Conservation (phyloP, 2,113 vertebrate species). For the Centropus bengalensis region DNA sequence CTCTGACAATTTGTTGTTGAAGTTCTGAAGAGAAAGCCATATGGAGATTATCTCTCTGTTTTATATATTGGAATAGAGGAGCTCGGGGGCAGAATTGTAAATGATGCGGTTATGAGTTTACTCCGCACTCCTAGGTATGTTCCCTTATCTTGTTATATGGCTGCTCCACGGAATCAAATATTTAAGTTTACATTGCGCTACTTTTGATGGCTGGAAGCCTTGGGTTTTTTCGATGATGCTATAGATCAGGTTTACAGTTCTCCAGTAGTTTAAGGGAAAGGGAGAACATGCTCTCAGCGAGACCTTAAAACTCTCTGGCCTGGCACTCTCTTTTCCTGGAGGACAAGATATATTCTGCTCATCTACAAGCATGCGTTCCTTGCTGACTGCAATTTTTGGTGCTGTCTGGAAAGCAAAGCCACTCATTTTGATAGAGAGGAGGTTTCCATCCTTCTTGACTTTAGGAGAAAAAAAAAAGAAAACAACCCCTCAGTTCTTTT, state of each 20-base stretch:
- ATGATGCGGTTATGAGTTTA: slow-evolving; percentile 8
- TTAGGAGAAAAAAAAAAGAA: neutral
- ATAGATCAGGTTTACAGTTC: slow-evolving; percentile 44
- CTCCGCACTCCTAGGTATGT: neutral
- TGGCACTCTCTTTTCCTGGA: neutral
- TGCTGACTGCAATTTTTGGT: slow-evolving; percentile 11
- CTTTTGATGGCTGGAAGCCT: slow-evolving; percentile 32
- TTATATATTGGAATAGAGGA: slow-evolving; percentile 21
- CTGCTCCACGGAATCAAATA: slow-evolving; percentile 34
- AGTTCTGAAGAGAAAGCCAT: slow-evolving; percentile 1
- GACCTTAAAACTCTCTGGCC: slow-evolving; percentile 22
- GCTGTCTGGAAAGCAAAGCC: slow-evolving; percentile 16
- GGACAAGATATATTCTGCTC: slow-evolving; percentile 30
- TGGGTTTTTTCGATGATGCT: neutral
- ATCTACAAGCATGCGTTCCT: neutral
- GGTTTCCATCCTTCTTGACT: neutral
- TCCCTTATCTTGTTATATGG: slow-evolving; percentile 18
- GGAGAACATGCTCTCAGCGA: neutral
- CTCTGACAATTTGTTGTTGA: neutral
- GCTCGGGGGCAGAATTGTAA: slow-evolving; percentile 4
- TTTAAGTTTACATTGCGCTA: slow-evolving; percentile 5
- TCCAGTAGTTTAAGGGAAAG: slow-evolving; percentile 16
- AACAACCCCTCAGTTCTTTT: neutral
- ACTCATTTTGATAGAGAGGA: neutral
- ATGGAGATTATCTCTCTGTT: slow-evolving; percentile 17